Evolutionary conservation across 2,797 vertebrate species (phyloP).

Genomic region (Mus caroli): DNA sequence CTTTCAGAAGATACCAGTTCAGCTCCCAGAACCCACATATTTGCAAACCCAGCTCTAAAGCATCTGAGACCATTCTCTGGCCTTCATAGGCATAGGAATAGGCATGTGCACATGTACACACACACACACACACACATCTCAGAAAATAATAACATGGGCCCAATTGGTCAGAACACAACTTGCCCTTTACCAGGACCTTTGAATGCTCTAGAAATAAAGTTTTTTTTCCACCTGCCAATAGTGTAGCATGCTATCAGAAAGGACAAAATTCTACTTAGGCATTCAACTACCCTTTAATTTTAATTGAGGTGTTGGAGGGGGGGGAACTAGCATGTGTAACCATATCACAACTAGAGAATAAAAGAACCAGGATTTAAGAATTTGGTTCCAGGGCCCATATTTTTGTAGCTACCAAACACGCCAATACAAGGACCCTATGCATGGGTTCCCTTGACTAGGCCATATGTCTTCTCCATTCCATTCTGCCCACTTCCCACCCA

Average conservation of each 20-base stretch:
- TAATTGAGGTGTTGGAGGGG: conserved; percentile 8
- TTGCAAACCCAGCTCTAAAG: neutral
- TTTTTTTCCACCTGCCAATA: conserved; percentile 32
- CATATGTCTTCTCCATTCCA: neutral
- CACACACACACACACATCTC: neutral
- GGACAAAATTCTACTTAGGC: conserved; percentile 36
- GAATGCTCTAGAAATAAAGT: conserved; percentile 17
- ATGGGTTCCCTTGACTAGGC: neutral
- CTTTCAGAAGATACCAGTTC: neutral
- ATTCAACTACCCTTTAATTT: conserved; percentile 31
- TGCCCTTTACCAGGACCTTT: conserved; percentile 33
- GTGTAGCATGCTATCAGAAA: conserved; percentile 46
- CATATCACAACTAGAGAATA: neutral
- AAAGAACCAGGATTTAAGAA: conserved; percentile 44
- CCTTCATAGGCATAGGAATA: neutral
- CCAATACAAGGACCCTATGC: neutral
- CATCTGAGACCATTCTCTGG: neutral
- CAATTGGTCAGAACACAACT: conserved; percentile 35
- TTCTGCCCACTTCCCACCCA: neutral
- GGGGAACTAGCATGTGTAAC: conserved; percentile 3
- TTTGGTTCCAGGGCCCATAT: neutral
- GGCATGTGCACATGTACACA: no score
- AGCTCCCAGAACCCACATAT: neutral
- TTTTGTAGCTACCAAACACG: neutral
- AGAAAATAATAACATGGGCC: neutral